Base-by-base conservation (phyloP, 2,888 invertebrate species). In the Alviniconcha strummeri region DNA sequence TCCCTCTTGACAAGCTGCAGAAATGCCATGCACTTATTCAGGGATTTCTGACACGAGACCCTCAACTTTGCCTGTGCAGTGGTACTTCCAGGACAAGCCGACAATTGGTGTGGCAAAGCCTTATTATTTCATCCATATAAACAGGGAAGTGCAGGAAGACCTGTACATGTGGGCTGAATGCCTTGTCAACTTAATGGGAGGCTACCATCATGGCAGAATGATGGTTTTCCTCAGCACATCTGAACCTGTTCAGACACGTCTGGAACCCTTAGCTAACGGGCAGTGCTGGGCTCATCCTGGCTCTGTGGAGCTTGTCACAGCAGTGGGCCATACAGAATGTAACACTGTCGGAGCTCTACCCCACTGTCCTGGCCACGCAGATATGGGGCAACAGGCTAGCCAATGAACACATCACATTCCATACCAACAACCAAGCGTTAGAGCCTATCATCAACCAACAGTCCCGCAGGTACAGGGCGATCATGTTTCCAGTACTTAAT, bases 211-310 rank as follows among this genome's bases (percentile, higher is more conserved):
- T 36, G 36, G 36, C 36, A 11, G 79, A 79, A 5, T 4, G 57
- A n/a, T 79, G 79, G 79, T 7, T 79, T 5, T 56, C 7, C 5
- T 79, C 79, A 8, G 17, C 57, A 64, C 5, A 0, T 15, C 54
- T 81, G 9, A 19, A 17, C 17, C 69, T 81, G 9, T 81, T 54
- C n/a, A 15, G 81, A 81, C 52, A 54, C 81, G 17, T 60, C 81
- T 17, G 11, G 19, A 36, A 17, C 67, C 6, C 15, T 36, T 9
- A 69, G 81, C 55, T 81, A 81, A 52, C 71, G 67, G 15, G 81
- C 81, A 69, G 81, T 81, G 11, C 67, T 71, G 36, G 81, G 81
- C 9, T 36, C n/a, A 19, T 36, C 36, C 15, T 81, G 81, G 81
- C 56, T 81, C 54, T 81, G 15, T 19, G 81, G 81, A 17, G 11